Evolutionary conservation across 2,797 vertebrate genomes (phyloP).

Genomic region (Hippopotamyrus pictus): DNA sequence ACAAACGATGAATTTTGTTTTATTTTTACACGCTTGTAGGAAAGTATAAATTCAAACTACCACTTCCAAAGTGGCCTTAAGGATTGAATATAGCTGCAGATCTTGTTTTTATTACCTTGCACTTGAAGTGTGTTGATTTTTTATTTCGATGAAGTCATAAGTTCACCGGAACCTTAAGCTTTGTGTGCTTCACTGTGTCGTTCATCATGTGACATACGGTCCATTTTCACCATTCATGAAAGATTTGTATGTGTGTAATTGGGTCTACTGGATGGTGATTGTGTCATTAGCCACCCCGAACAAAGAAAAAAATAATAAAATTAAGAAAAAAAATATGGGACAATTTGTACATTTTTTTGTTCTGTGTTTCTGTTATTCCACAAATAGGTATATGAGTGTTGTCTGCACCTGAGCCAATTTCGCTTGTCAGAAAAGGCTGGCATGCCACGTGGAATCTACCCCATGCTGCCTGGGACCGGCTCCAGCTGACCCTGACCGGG

Average conservation of each 20-base stretch:
- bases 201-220: not conserved
- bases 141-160: constrained; percentile 4
- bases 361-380: not conserved
- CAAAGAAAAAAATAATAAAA: constrained; percentile 5
- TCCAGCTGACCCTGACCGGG: not conserved
- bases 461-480: not conserved
- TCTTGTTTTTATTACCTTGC: constrained; percentile 16
- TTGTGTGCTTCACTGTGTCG: constrained; percentile 21
- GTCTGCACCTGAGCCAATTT: not conserved
- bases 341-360: not conserved
- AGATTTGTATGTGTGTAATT: not conserved
- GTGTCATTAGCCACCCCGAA: not conserved
- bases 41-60: constrained; percentile 33
- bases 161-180: constrained; percentile 33
- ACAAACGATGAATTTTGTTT: not conserved
- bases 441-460: not conserved
- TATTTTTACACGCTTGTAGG: constrained; percentile 31
- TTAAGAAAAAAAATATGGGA: constrained; percentile 13
- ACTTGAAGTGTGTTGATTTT: constrained; percentile 22
- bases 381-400: not conserved
- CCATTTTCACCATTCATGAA: not conserved
- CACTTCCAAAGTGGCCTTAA: constrained; percentile 54
- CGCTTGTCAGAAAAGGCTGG: not conserved
- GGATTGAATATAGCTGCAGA: constrained; percentile 33
- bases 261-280: constrained; percentile 8